These are phyloP conservation scores for Nothocercus julius DNA, from an alignment of 2,113 vertebrate genomes.

Conservation along the genomic window DNA sequence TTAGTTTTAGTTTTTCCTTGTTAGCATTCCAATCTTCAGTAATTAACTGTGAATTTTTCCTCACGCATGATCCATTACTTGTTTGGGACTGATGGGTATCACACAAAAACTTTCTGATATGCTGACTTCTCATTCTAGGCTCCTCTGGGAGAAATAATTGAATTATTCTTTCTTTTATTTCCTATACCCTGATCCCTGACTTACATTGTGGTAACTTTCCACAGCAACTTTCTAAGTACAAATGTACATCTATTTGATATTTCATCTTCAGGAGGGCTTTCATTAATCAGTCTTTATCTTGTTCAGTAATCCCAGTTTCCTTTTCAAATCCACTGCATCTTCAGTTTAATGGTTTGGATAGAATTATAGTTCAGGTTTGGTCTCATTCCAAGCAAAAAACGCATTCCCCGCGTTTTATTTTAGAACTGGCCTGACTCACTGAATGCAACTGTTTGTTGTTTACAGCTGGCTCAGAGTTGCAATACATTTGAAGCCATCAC, in stretches of 20 bases:
- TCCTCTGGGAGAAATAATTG: neutral
- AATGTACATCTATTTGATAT: neutral
- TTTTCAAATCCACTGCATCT: neutral
- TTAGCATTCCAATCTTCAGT: neutral
- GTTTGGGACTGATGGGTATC: neutral
- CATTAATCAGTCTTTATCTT: neutral
- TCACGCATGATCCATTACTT: neutral
- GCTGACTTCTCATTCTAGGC: neutral
- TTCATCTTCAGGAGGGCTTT: neutral
- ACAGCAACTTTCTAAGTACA: neutral
- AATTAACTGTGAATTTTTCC: neutral
- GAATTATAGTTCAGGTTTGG: neutral
- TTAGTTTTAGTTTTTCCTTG: neutral
- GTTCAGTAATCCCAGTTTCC: neutral
- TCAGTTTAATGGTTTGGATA: neutral
- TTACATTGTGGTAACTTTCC: neutral
- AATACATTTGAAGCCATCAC: neutral
- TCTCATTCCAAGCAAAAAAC: slow-evolving; percentile 10
- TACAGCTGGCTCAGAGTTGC: slow-evolving; percentile 5
- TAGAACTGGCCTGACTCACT: neutral
- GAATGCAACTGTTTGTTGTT: slow-evolving; percentile 1
- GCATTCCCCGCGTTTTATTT: neutral
- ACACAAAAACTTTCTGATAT: neutral
- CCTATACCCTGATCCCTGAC: neutral
- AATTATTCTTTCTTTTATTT: neutral